A percentile compares a stretch with the other conserved stretches of the same genome.
phyloP scores from a whole-genome alignment of 2,797 vertebrate genomes.

The Trichosurus vulpecula region DNA sequence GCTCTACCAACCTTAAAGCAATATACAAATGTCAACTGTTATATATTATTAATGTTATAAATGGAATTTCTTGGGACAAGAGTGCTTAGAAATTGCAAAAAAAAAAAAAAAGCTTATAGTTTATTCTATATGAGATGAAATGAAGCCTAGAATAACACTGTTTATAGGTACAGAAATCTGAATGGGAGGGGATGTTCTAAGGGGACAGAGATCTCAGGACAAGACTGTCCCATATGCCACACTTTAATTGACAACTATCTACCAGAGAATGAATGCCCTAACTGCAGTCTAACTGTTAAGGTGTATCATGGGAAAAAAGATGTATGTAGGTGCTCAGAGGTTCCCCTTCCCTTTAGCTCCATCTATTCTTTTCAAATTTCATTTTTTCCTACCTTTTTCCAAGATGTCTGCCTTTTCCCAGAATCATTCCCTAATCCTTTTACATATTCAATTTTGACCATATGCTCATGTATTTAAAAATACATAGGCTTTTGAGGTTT shows the following conservation, averaged over 20 bases:
- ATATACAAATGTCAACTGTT: not conserved
- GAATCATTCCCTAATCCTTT: not conserved
- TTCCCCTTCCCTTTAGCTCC: not conserved
- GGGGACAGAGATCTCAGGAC: not conserved
- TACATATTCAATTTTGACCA: not conserved
- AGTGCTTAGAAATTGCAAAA: not conserved
- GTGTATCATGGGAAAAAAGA: not conserved
- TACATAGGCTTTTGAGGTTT: not conserved
- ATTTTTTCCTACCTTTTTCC: not conserved
- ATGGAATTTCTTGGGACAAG: not conserved
- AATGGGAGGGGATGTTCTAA: no score
- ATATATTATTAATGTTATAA: not conserved
- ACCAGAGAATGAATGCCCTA: not conserved
- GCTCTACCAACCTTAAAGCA: not conserved
- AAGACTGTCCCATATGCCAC: not conserved
- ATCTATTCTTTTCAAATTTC: not conserved
- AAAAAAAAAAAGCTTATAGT: not conserved
- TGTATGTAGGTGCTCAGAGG: not conserved
- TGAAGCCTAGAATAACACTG: not conserved
- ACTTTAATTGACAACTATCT: not conserved
- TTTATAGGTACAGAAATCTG: not conserved
- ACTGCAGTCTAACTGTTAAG: not conserved
- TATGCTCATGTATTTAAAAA: not conserved
- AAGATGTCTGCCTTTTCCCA: not conserved
- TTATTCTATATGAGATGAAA: not conserved